Evolutionary conservation across 2,113 vertebrate species (phyloP).

Genomic region (Misgurnus anguillicaudatus): DNA sequence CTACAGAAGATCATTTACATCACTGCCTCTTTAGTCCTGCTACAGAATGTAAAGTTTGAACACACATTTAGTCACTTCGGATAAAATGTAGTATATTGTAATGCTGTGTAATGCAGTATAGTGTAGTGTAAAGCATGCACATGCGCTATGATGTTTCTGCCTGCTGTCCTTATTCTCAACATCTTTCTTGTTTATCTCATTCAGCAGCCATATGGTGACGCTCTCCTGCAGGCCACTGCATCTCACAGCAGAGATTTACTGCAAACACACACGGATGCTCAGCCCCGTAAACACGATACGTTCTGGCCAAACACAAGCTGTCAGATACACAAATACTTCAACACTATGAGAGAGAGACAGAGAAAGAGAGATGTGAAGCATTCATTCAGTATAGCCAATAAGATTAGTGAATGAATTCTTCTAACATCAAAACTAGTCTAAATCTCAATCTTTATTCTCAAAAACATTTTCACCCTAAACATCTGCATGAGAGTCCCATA

Average conservation of each 20-base stretch:
- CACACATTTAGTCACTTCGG: too few species aligned
- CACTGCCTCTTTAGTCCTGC: too few species aligned
- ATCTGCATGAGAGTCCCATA: too few species aligned
- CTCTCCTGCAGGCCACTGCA: constrained; percentile 78
- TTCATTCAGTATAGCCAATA: too few species aligned
- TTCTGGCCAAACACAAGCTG: background rate
- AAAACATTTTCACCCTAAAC: too few species aligned
- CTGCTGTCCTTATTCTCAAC: constrained; percentile 75
- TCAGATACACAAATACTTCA: background rate
- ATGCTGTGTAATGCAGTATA: too few species aligned
- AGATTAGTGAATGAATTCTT: too few species aligned
- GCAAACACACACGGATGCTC: constrained; percentile 5
- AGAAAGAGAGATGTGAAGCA: background rate
- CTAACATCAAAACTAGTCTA: too few species aligned
- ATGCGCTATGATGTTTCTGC: constrained; percentile 37
- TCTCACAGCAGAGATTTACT: constrained; percentile 58
- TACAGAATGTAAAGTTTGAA: too few species aligned
- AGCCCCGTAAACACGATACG: background rate
- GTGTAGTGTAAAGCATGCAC: background rate
- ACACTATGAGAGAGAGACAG: background rate
- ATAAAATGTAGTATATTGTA: too few species aligned
- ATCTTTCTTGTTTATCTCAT: constrained; percentile 86
- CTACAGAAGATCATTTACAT: too few species aligned
- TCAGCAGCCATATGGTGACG: constrained; percentile 83
- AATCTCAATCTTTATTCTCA: too few species aligned